These are phyloP conservation scores for Erethizon dorsatum DNA, from an alignment of 2,797 vertebrate species.

Conservation along the genomic window DNA sequence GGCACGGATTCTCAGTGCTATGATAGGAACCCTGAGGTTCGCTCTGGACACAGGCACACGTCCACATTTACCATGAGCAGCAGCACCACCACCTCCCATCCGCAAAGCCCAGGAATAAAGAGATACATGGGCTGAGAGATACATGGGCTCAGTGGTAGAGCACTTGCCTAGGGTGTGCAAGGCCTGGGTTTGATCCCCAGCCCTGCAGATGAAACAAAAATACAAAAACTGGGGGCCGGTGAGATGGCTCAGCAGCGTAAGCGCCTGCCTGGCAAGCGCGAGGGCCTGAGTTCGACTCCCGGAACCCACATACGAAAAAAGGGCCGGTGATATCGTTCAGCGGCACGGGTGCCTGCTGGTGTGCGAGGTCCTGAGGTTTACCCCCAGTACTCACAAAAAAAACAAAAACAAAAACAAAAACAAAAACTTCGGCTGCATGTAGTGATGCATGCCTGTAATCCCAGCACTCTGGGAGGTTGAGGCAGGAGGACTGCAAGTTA, in stretches of 20 bases:
- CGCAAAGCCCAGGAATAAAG: slow-evolving; percentile 88
- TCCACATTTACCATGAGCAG: slow-evolving; percentile 88
- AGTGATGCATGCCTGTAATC: too few species aligned
- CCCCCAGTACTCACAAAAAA: too few species aligned
- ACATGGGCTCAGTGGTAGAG: not conserved
- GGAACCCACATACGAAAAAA: too few species aligned
- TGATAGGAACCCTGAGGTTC: slow-evolving; percentile 88
- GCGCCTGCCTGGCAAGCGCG: too few species aligned
- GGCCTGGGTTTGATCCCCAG: not conserved
- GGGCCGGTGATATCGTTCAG: too few species aligned
- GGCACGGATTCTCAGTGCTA: slow-evolving; percentile 88
- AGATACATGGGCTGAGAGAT: slow-evolving; percentile 75
- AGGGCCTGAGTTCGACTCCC: too few species aligned
- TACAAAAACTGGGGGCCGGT: not conserved
- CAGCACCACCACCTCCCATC: slow-evolving; percentile 86
- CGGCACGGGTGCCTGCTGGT: too few species aligned
- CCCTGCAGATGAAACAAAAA: not conserved
- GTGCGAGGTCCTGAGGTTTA: too few species aligned
- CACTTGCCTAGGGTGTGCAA: not conserved
- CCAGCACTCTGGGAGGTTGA: not conserved
- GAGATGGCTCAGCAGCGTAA: too few species aligned
- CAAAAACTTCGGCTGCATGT: not conserved
- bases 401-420: not conserved
- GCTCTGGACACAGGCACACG: slow-evolving; percentile 88
- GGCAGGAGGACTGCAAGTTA: not conserved